Conservation (phyloP, 2,113 vertebrate genomes). For the Baryphthengus martii region DNA sequence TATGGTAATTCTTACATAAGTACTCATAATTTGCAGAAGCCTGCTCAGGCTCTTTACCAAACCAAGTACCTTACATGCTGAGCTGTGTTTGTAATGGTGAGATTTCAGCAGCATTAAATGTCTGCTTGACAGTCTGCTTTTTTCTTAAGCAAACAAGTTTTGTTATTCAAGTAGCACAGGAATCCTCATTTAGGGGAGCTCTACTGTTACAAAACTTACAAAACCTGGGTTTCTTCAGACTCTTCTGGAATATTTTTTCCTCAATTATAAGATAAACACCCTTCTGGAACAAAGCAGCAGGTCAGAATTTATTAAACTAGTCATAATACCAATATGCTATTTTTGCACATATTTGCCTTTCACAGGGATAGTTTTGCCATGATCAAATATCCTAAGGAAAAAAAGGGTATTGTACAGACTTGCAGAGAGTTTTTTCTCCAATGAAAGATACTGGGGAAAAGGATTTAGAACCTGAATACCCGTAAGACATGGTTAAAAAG, state of each 20-base stretch:
- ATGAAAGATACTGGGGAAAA: not conserved
- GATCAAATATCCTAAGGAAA: not conserved
- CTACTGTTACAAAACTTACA: constrained; percentile 44
- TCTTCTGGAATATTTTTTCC: not conserved
- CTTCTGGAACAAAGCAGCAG: not conserved
- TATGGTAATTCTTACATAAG: constrained; percentile 69
- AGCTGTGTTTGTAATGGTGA: constrained; percentile 3
- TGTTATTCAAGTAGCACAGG: constrained; percentile 40
- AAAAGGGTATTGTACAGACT: not conserved
- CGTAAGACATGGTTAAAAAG: not conserved
- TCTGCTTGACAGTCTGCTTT: constrained; percentile 6
- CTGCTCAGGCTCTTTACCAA: constrained; percentile 9
- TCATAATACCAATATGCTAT: not conserved
- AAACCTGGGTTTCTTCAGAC: no score
- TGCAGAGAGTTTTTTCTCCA: not conserved
- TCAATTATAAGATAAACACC: not conserved
- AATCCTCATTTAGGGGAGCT: constrained; percentile 27
- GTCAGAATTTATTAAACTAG: not conserved
- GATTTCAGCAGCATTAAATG: not conserved
- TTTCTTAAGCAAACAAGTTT: constrained; percentile 29
- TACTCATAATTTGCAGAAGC: constrained; percentile 49
- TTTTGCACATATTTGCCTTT: constrained; percentile 20
- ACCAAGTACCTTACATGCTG: constrained; percentile 7
- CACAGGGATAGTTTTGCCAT: not conserved
- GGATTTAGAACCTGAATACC: not conserved